These are phyloP conservation scores for Lasiommata megera DNA, from an alignment of 2,888 invertebrate species.

Conservation along the genomic window DNA sequence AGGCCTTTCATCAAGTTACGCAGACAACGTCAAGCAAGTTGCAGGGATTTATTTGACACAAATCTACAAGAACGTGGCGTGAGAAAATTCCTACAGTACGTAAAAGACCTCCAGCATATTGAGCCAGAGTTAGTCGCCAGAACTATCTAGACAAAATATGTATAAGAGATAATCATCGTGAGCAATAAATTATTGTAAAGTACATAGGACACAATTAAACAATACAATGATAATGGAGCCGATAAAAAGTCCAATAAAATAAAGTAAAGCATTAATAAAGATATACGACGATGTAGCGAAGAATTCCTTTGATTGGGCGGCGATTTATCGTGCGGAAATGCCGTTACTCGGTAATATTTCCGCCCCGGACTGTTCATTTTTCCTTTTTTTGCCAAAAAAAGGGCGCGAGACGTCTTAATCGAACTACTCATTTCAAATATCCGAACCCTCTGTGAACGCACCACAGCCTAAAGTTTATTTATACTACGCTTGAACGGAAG, in stretches of 20 bases:
- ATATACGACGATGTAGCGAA: conserved; percentile 64
- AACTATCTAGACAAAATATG: not conserved
- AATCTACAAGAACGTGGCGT: too few species aligned
- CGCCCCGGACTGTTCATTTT: conserved; percentile 77
- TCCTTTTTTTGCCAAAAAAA: conserved; percentile 78
- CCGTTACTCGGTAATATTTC: conserved; percentile 80
- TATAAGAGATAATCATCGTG: not conserved
- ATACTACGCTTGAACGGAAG: not conserved
- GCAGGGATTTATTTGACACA: too few species aligned
- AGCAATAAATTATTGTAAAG: conserved; percentile 31
- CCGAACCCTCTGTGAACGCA: conserved; percentile 34
- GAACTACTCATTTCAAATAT: conserved; percentile 45
- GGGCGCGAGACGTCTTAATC: conserved; percentile 79
- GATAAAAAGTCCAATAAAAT: conserved; percentile 77
- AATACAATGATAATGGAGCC: conserved; percentile 64
- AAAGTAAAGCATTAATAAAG: conserved; percentile 78
- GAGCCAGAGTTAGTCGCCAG: too few species aligned
- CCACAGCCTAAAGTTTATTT: conserved; percentile 21
- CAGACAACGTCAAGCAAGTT: too few species aligned
- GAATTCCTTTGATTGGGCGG: conserved; percentile 78
- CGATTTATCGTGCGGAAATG: conserved; percentile 82
- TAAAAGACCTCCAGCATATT: too few species aligned
- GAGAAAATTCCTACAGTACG: too few species aligned
- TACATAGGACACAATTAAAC: conserved; percentile 56
- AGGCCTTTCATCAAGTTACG: too few species aligned